Base-by-base conservation (phyloP, 1,140 invertebrate species). In the Triops cancriformis region DNA sequence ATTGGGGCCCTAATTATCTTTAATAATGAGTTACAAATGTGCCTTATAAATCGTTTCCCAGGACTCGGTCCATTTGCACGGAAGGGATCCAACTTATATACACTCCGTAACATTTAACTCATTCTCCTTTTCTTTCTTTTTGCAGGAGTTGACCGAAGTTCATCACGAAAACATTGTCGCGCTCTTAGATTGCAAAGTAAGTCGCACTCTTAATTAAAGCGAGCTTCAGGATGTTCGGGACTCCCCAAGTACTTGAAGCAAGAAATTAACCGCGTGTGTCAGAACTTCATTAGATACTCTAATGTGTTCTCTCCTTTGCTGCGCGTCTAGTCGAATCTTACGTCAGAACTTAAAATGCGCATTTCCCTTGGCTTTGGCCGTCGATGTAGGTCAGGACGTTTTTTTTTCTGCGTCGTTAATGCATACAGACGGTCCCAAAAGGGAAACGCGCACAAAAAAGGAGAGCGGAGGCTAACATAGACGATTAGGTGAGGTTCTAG, bases 121-220 rank as follows among this genome's bases (percentile, higher is more conserved):
- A 78, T 77, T n/a, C 37, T 72, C 77, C 80, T 80, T 76, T 41
- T 26, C 7, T 42, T 74, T 76, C 79, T 79, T 79, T 77, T 87
- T 89, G 37, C 82, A 94, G 90, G 97, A 99, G 86, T 85, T 99
- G 81, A 98, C 96, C 42, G 93, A 94, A 84, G 87, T 99, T 73
- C 94, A 99, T 85, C 97, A 99, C 89, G 95, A 98, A 83, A 99
- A 99, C 90, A 94, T 99, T 80, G 98, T 99, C 42, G 94, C 94
- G 12, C 88, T 99, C 77, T 88, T 98, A 82, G 96, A 98, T 86
- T 99, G 96, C 86, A 97, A 98, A 88, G 87, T 88, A 83, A 82
- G 82, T 83, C 37, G 26, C 79, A 37, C 31, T 37, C 31, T 37
- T 37, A 2, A 37, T 37, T 37, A 2, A 37, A 37, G 31, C 31